A percentile compares a stretch with the other conserved stretches of the same genome.
phyloP scores from a whole-genome alignment of 2,797 vertebrate species.

The Phataginus tricuspis region DNA sequence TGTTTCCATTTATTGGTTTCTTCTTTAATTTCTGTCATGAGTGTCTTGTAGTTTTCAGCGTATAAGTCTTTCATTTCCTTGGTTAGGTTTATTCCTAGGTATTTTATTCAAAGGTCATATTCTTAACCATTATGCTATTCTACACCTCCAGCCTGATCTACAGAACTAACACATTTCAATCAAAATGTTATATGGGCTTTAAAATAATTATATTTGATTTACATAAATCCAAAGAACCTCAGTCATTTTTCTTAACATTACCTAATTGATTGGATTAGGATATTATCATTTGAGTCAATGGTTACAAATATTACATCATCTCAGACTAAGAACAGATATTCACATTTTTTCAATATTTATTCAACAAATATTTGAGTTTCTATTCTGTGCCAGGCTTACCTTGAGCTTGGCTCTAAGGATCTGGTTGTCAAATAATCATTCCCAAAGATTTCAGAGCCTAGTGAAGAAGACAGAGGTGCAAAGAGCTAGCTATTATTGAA shows the following conservation, averaged over 20 bases:
- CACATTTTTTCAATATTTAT: conserved; percentile 58
- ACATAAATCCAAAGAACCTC: conserved; percentile 16
- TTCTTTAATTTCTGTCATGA: no score
- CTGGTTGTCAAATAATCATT: conserved; percentile 35
- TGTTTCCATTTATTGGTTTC: no score
- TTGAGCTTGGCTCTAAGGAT: conserved; percentile 19
- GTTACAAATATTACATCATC: conserved; percentile 62
- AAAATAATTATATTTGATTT: conserved; percentile 30
- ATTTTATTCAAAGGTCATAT: not conserved
- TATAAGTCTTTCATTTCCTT: no score
- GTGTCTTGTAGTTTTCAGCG: no score
- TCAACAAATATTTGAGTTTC: conserved; percentile 70
- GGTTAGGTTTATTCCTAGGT: no score
- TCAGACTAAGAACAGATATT: conserved; percentile 40
- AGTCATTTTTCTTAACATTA: conserved; percentile 47
- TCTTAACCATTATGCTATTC: not conserved
- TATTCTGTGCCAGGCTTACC: not conserved
- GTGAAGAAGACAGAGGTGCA: not conserved
- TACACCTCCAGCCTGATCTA: not conserved
- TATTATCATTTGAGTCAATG: conserved; percentile 43
- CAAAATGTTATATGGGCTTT: conserved; percentile 6
- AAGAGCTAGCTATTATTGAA: not conserved
- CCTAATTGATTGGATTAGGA: conserved; percentile 41
- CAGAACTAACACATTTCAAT: not conserved
- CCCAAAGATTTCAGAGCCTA: not conserved